Evolutionary conservation across 2,888 invertebrate species (phyloP).

Genomic region (Patella ulyssiponensis): DNA sequence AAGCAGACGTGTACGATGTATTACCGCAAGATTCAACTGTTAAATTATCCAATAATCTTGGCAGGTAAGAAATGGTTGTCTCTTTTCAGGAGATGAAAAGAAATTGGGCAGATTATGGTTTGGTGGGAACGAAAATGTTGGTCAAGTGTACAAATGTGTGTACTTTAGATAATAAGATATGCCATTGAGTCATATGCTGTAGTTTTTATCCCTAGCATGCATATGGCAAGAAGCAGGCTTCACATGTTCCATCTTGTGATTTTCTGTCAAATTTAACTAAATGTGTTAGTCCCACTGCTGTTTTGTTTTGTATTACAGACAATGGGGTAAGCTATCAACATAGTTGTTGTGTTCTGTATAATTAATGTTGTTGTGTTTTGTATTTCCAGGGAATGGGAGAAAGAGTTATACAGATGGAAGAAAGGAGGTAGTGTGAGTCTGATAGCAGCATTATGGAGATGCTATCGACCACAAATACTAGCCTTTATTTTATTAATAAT

Average conservation of each 20-base stretch:
- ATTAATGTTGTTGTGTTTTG: neutral
- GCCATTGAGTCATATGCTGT: too few relatives aligned
- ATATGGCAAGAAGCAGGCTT: too few relatives aligned
- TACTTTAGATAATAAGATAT: too few relatives aligned
- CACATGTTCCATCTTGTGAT: too few relatives aligned
- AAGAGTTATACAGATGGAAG: conserved; percentile 54
- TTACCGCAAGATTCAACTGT: conserved; percentile 58
- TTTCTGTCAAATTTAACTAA: too few relatives aligned
- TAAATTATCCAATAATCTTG: conserved; percentile 54
- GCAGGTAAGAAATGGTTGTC: conserved; percentile 45
- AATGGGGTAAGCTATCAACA: conserved; percentile 49
- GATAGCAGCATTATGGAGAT: conserved; percentile 45
- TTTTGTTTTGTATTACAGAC: conserved; percentile 34
- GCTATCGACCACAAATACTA: conserved; percentile 46
- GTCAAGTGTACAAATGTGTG: too few relatives aligned
- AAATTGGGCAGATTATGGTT: too few relatives aligned
- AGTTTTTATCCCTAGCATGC: too few relatives aligned
- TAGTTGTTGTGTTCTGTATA: neutral
- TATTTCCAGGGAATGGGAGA: conserved; percentile 55
- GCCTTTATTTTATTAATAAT: conserved; percentile 48
- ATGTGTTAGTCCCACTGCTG: too few relatives aligned
- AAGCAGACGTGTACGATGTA: conserved; percentile 56
- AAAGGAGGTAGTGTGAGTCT: conserved; percentile 50
- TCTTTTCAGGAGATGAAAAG: too few relatives aligned
- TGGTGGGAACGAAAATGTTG: too few relatives aligned